These are phyloP conservation scores for Campoletis raptor DNA, from an alignment of 2,888 invertebrate genomes.

Conservation along the genomic window DNA sequence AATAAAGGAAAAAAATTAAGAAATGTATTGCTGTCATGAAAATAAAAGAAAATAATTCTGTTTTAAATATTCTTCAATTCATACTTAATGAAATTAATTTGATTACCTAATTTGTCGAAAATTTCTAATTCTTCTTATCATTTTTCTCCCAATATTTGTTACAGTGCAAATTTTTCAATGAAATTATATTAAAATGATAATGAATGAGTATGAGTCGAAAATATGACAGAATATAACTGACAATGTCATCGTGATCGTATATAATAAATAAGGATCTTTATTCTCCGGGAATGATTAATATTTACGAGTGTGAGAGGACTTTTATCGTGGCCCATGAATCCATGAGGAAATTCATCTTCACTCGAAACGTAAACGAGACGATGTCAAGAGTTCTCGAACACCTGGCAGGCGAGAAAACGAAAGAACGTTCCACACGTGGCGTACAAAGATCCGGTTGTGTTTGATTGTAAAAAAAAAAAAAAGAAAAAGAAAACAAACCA, in stretches of 20 bases:
- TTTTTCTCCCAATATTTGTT: neutral
- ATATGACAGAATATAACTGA: neutral
- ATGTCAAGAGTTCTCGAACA: conserved; percentile 58
- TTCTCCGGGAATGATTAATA: conserved; percentile 42
- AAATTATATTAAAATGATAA: neutral
- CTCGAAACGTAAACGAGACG: conserved; percentile 39
- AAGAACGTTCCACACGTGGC: conserved; percentile 23
- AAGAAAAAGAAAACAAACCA: neutral
- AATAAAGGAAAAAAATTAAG: neutral
- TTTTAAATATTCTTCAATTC: neutral
- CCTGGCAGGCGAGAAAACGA: conserved; percentile 58
- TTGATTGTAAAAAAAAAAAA: conserved; percentile 26
- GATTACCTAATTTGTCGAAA: neutral
- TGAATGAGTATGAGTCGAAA: neutral
- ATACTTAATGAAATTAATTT: neutral
- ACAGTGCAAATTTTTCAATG: neutral
- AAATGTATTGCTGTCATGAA: neutral
- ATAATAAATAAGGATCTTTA: neutral
- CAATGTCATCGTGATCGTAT: conserved; percentile 10
- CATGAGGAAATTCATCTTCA: conserved; percentile 37
- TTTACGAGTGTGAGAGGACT: conserved; percentile 30
- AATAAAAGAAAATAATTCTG: neutral
- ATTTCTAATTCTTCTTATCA: neutral
- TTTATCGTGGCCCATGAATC: conserved; percentile 45
- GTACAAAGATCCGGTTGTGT: conserved; percentile 18